Evolutionary conservation across 2,113 vertebrate genomes (phyloP), one percentile per base, ranked within the genome.

Genomic region (Mormoops blainvillei): DNA sequence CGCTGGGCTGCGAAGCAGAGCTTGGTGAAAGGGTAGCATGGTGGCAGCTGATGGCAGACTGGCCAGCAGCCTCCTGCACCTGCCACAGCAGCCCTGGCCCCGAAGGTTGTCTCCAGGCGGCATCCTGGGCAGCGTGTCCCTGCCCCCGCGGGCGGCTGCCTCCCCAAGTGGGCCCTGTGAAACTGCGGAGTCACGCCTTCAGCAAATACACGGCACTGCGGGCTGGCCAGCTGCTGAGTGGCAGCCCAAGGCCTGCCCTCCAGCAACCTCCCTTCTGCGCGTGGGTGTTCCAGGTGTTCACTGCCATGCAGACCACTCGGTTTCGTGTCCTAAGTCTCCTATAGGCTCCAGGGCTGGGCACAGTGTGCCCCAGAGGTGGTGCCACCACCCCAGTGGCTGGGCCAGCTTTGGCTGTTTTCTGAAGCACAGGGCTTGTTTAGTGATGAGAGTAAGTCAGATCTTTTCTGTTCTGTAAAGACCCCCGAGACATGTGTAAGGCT

Each of bases 371-470:
- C 48, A 1, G 5, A 13, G 38, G 5, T 56, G 65, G 67, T 11
- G 6, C 68, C 18, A 3, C 45, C 7, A 14, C 1, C 28, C n/a
- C 10, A 1, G 50, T 12, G n/a, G 4, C 26, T 0, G 0, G 41
- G 74, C 24, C 3, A 2, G 15, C 63, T 18, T 36, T 7, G 41
- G 26, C 48, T 63, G 2, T 36, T 5, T 24, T 48, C 78, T 43
- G 1, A 28, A 50, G 38, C 16, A 58, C 7, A 24, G 28, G 10
- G 20, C 63, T 14, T 38, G 33, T 48, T 89, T 28, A 26, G 24
- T 15, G 16, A 14, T 41, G 36, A 38, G 36, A 67, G 77, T 19
- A 87, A 41, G 45, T 19, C 52, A 14, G 10, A 28, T 56, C 16
- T 50, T 85, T n/a, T 83, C 41, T 19, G 7, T 71, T 38, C 2